A percentile compares a stretch with the other conserved stretches of the same genome.
Evolutionary conservation across 2,113 vertebrate species (phyloP).

Genomic region (Myotis davidii): DNA sequence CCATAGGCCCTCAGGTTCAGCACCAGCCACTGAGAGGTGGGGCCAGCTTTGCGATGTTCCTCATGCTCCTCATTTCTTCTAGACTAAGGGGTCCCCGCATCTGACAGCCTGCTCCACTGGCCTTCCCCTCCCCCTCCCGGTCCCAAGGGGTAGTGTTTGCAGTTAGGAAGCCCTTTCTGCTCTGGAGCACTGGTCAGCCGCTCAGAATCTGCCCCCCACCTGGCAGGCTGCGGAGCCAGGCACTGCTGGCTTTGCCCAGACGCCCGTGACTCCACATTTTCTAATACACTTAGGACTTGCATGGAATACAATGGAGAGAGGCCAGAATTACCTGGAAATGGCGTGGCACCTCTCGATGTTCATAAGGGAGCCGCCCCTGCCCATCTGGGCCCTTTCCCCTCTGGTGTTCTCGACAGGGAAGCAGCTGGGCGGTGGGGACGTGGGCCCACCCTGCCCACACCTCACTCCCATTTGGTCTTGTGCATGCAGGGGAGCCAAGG

Average conservation of each 20-base stretch:
- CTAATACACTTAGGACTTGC: background rate
- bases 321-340: background rate
- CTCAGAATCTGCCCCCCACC: background rate
- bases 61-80: too few relatives aligned
- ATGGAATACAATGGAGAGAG: background rate
- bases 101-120: accelerated
- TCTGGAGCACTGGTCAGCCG: background rate
- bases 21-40: background rate
- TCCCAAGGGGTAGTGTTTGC: background rate
- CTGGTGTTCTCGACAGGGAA: background rate
- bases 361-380: background rate
- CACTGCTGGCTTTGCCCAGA: background rate
- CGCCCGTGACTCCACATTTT: background rate
- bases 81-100: background rate
- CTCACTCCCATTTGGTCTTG: background rate
- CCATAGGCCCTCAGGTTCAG: slow-evolving; percentile 11
- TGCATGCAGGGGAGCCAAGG: slow-evolving; percentile 73
- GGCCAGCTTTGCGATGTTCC: too few relatives aligned
- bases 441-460: background rate
- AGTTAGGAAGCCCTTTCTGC: background rate
- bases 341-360: background rate
- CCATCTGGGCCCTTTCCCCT: background rate
- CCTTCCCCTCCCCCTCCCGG: too few relatives aligned
- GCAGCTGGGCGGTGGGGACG: accelerated
- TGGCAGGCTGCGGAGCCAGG: background rate